These are phyloP conservation scores for Meriones unguiculatus DNA, from an alignment of 2,113 vertebrate species.

Conservation along the genomic window DNA sequence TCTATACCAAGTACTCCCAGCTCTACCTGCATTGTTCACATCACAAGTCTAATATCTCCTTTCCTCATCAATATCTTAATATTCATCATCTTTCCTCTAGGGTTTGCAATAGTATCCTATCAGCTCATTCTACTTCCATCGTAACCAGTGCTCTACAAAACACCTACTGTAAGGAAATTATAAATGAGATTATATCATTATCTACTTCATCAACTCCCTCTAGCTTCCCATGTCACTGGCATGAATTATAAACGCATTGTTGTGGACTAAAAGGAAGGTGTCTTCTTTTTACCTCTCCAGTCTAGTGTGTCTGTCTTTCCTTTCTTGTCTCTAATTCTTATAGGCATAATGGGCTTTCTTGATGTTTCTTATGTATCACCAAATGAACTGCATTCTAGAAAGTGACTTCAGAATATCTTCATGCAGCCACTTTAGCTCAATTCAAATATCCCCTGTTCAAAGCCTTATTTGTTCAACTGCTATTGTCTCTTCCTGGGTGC, in stretches of 20 bases:
- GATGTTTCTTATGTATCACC: background rate
- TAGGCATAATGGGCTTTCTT: background rate
- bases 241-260: background rate
- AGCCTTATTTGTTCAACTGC: background rate
- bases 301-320: background rate
- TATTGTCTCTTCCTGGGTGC: background rate
- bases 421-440: background rate
- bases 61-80: background rate
- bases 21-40: background rate
- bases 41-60: background rate
- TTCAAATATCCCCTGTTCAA: background rate
- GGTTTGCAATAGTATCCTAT: background rate
- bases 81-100: background rate
- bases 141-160: background rate
- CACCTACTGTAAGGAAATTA: background rate
- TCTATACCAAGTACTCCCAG: background rate
- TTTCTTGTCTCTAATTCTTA: background rate
- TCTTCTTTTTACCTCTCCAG: background rate
- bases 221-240: background rate
- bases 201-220: background rate
- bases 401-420: background rate
- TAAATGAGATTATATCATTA: background rate
- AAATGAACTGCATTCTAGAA: background rate
- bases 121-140: background rate
- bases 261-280: background rate